phyloP scores from a whole-genome alignment of 2,113 vertebrate genomes.

The Rhea americana region DNA sequence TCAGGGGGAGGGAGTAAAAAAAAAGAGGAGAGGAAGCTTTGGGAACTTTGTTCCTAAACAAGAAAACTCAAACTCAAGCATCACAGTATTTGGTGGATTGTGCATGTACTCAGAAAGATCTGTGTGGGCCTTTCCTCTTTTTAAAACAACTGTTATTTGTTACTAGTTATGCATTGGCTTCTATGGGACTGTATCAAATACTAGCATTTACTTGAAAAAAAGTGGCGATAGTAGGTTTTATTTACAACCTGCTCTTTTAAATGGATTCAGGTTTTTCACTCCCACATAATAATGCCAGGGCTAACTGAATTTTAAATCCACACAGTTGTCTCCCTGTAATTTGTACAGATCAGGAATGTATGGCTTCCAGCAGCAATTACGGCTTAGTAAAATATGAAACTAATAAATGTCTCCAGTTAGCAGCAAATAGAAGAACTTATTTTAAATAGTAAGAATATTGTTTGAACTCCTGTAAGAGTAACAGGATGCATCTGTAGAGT shows the following conservation, averaged over 20 bases:
- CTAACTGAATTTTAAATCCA: background rate
- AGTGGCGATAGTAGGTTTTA: background rate
- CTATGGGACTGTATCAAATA: background rate
- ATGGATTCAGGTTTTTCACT: background rate
- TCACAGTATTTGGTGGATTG: background rate
- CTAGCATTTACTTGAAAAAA: background rate
- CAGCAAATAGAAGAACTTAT: background rate
- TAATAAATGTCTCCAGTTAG: slow-evolving; percentile 29
- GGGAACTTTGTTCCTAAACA: background rate
- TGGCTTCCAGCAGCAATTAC: slow-evolving; percentile 34
- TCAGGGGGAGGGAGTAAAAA: background rate
- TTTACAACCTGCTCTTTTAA: background rate
- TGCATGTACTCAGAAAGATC: background rate
- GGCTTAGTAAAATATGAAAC: slow-evolving; percentile 8
- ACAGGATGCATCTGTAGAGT: background rate
- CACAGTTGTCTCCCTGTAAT: slow-evolving; percentile 20
- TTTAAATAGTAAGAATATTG: slow-evolving; percentile 9
- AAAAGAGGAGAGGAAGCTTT: background rate
- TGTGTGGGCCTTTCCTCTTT: background rate
- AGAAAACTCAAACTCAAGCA: background rate
- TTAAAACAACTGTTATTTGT: background rate
- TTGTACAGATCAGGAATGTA: background rate
- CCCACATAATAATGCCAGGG: background rate
- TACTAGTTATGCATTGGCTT: background rate
- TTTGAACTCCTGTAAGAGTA: slow-evolving; percentile 14